These are phyloP conservation scores for Adela reaumurella DNA, from an alignment of 2,888 invertebrate species.

Conservation along the genomic window DNA sequence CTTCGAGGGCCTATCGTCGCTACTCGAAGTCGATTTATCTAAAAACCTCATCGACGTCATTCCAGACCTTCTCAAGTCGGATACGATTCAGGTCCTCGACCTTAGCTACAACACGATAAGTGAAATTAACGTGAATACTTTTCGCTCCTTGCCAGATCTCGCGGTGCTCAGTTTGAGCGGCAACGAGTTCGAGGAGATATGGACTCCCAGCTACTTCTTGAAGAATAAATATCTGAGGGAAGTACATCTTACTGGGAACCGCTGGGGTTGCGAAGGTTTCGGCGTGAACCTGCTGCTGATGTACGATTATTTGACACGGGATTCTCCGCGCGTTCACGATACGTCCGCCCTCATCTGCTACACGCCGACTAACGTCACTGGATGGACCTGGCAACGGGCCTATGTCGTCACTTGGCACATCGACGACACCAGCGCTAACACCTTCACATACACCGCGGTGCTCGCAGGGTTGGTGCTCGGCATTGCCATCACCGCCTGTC, in stretches of 20 bases:
- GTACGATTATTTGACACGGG: slow-evolving; percentile 57
- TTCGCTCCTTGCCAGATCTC: slow-evolving; percentile 60
- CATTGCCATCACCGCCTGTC: slow-evolving; percentile 51
- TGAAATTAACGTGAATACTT: slow-evolving; percentile 56
- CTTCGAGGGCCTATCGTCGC: slow-evolving; percentile 51
- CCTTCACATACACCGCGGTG: slow-evolving; percentile 56
- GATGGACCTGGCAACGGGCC: slow-evolving; percentile 65
- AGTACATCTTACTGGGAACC: slow-evolving; percentile 66
- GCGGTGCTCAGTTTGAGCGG: slow-evolving; percentile 65
- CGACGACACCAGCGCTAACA: slow-evolving; percentile 22
- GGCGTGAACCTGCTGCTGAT: slow-evolving; percentile 54
- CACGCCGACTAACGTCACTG: slow-evolving; percentile 61
- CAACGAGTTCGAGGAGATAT: slow-evolving; percentile 64
- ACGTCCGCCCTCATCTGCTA: slow-evolving; percentile 58
- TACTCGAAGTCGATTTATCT: slow-evolving; percentile 60
- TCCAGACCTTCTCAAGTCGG: slow-evolving; percentile 56
- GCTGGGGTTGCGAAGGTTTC: slow-evolving; percentile 72
- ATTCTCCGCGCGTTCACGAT: slow-evolving; percentile 46
- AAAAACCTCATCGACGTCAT: slow-evolving; percentile 62
- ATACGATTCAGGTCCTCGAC: slow-evolving; percentile 58
- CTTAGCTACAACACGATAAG: slow-evolving; percentile 59
- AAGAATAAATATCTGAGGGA: slow-evolving; percentile 57
- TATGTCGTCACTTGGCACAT: slow-evolving; percentile 63
- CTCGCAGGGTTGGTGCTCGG: slow-evolving; percentile 51
- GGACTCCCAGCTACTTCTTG: slow-evolving; percentile 58